Percentiles rank a stretch among this genome's conserved stretches.
Conservation (phyloP, 35 echinoderm and acorn worm genomes). For the Ptychodera flava region DNA sequence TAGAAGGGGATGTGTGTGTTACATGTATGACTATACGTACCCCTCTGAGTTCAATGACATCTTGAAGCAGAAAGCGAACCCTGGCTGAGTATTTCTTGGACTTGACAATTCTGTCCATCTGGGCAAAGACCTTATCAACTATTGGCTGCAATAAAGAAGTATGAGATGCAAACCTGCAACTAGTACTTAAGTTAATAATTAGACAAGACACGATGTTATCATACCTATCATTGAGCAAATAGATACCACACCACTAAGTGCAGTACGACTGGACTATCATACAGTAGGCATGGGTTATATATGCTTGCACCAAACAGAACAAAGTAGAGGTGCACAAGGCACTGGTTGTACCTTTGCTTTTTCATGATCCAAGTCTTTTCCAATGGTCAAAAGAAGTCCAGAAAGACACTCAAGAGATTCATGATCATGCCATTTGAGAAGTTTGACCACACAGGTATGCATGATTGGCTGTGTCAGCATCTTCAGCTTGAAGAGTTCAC, state of each 20-base stretch:
- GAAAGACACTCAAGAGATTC: constrained; percentile 80
- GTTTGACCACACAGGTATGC: constrained; percentile 69
- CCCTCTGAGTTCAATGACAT: constrained; percentile 63
- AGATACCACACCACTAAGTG: too few relatives aligned
- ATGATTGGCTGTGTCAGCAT: constrained; percentile 84
- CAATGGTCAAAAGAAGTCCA: constrained; percentile 59
- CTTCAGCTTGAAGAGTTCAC: constrained; percentile 75
- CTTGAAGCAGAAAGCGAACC: constrained; percentile 81
- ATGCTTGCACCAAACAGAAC: neutral
- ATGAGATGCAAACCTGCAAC: too few relatives aligned
- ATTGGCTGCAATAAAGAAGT: constrained; percentile 48
- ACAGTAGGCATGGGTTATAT: too few relatives aligned
- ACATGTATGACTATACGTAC: too few relatives aligned
- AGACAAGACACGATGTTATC: too few relatives aligned
- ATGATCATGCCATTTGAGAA: constrained; percentile 76
- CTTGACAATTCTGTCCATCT: constrained; percentile 64
- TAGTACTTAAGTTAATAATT: too few relatives aligned
- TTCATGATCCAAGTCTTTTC: constrained; percentile 73
- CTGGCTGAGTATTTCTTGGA: constrained; percentile 54
- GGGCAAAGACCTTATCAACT: constrained; percentile 90
- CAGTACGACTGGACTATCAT: too few relatives aligned
- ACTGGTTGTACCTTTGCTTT: constrained; percentile 58
- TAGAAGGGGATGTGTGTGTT: too few relatives aligned
- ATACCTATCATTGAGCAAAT: too few relatives aligned
- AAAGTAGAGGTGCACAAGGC: neutral